A percentile compares a stretch with the other conserved stretches of the same genome.
These are phyloP conservation scores for Halesus radiatus DNA, from an alignment of 1,140 invertebrate genomes.

Conservation along the genomic window DNA sequence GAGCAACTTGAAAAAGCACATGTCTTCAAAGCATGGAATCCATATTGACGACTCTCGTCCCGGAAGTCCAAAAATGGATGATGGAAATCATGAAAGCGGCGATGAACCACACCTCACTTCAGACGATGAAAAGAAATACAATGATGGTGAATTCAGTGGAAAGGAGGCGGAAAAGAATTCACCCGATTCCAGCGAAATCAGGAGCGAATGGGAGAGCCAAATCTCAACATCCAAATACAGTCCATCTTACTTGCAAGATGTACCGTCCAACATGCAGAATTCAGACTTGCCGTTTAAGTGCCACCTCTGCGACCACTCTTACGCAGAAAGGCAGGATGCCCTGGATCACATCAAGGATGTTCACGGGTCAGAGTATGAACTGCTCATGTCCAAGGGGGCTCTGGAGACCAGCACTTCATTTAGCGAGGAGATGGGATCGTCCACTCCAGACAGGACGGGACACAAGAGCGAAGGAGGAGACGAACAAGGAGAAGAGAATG, in stretches of 20 bases:
- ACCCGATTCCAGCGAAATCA: constrained; percentile 19
- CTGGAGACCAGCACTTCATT: constrained; percentile 73
- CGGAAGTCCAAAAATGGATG: constrained; percentile 55
- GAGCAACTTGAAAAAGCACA: constrained; percentile 84
- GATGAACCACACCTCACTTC: constrained; percentile 56
- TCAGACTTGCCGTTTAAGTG: constrained; percentile 90
- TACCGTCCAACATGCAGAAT: constrained; percentile 50
- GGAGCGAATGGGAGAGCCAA: constrained; percentile 59
- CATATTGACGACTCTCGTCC: constrained; percentile 65
- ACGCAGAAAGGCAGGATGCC: constrained; percentile 82
- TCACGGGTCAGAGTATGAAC: constrained; percentile 81
- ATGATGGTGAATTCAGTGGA: background rate
- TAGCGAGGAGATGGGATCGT: constrained; percentile 47
- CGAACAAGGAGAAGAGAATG: constrained; percentile 70
- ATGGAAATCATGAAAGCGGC: constrained; percentile 58
- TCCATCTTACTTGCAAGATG: constrained; percentile 48
- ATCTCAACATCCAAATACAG: constrained; percentile 50
- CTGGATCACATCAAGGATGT: constrained; percentile 83
- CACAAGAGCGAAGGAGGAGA: constrained; percentile 68
- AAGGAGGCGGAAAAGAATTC: constrained; percentile 7
- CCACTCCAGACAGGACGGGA: constrained; percentile 42
- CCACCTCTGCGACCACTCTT: constrained; percentile 91
- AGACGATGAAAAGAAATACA: constrained; percentile 58
- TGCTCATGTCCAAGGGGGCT: constrained; percentile 85
- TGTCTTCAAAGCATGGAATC: constrained; percentile 77